These are phyloP conservation scores for Mastomys coucha DNA, from an alignment of 2,113 vertebrate genomes.

Conservation along the genomic window DNA sequence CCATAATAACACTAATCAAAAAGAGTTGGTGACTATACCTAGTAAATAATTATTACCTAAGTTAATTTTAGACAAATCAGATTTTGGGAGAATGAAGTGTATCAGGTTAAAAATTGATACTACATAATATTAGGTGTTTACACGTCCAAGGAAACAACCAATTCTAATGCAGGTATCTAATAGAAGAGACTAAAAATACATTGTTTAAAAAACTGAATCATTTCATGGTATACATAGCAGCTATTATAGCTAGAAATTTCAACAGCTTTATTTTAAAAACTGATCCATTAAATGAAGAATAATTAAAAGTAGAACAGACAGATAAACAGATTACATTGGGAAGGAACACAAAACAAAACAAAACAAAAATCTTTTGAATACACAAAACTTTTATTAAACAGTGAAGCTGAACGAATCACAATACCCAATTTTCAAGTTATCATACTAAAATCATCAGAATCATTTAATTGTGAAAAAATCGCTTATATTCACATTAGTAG, in stretches of 20 bases:
- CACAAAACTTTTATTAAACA: neutral
- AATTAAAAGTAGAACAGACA: neutral
- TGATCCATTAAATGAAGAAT: neutral
- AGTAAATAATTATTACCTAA: neutral
- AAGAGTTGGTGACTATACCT: neutral
- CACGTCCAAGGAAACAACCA: neutral
- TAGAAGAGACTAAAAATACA: neutral
- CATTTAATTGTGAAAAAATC: neutral
- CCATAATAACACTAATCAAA: neutral
- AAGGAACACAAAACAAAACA: neutral
- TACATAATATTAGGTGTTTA: neutral
- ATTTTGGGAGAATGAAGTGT: neutral
- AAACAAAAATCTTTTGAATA: neutral
- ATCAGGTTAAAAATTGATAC: neutral
- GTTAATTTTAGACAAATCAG: neutral
- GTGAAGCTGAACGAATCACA: neutral
- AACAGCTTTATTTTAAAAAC: neutral
- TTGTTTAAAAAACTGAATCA: neutral
- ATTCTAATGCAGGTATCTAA: neutral
- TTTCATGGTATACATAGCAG: neutral
- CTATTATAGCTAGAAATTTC: neutral
- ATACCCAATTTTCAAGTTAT: too few species aligned
- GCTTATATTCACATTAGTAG: neutral
- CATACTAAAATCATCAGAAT: neutral
- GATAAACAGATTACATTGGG: neutral